Base-by-base conservation (phyloP, 2,113 vertebrate genomes). In the Phycodurus eques region DNA sequence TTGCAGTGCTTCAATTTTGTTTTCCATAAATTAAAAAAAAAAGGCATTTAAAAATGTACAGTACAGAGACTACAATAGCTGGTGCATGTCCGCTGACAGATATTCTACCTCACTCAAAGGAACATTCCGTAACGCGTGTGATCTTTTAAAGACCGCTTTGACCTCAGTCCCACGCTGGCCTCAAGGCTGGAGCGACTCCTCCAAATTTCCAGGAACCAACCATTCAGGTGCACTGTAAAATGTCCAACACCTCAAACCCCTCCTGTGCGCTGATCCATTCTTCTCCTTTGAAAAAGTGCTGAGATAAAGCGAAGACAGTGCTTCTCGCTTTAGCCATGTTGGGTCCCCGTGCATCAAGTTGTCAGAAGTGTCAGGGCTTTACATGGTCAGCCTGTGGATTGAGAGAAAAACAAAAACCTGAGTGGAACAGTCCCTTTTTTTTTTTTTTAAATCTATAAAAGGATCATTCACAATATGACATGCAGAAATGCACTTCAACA, bases 1-100 rank as follows among this genome's bases (percentile, higher is more conserved):
- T 86, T 85, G 80, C 92, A 93, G 91, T 93, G 90, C 91, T 88
- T 92, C 83, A 67, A 68, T 69, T 83, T 71, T 60, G 67, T 63
- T 73, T 70, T 82, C 83, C 71, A 93, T 92, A 92, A 92, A 91
- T 90, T 47, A 87, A 83, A 87, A 88, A 88, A 80, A 75, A 39
- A 17, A 53, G 5, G 11, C 72, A 61, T 81, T 62, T 71, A 77
- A 87, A 88, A 86, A 87, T 84, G 27, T 87, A 91, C 86, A 91
- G 81, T 88, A 88, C 79, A 81, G 68, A 3, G 71, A 87, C 75
- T 77, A 83, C 33, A 78, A 63, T 57, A 73, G 81, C 82, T 83
- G 85, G 74, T 70, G 15, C 70, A 57, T 43, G 39, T 82, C 69
- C 71, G 68, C 76, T 74, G 83, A 78, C 77, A 83, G 73, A 22